Percentiles rank a stretch among this genome's conserved stretches.
phyloP scores from a whole-genome alignment of 2,888 invertebrate genomes.

The Leucoma salicis region DNA sequence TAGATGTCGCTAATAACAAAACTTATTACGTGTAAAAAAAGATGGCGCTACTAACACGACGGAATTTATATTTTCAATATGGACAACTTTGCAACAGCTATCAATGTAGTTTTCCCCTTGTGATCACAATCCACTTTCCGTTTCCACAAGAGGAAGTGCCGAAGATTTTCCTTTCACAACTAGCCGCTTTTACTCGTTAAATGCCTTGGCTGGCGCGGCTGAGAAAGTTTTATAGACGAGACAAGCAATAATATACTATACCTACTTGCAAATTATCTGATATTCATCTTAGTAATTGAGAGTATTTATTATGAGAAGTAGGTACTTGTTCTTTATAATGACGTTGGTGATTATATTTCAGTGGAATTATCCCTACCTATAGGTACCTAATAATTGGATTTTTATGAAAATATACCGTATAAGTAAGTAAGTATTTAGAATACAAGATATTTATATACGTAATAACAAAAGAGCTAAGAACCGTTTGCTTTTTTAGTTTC shows the following conservation, averaged over 20 bases:
- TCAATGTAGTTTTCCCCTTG: conserved; percentile 66
- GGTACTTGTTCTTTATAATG: too few species aligned
- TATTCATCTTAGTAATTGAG: too few species aligned
- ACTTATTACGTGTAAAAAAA: conserved; percentile 22
- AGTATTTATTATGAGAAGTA: too few species aligned
- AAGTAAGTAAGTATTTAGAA: too few species aligned
- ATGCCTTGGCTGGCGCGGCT: conserved; percentile 26
- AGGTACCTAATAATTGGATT: too few species aligned
- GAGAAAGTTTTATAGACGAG: conserved; percentile 52
- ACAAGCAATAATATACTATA: conserved; percentile 4
- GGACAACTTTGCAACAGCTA: conserved; percentile 11
- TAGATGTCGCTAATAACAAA: conserved; percentile 43
- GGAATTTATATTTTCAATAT: conserved; percentile 10
- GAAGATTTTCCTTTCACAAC: conserved; percentile 71
- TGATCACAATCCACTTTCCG: conserved; percentile 70
- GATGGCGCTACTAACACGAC: conserved; percentile 46
- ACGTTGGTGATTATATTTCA: too few species aligned
- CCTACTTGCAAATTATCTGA: too few species aligned
- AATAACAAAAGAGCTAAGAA: too few species aligned
- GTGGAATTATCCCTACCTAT: too few species aligned
- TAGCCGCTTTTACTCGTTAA: conserved; percentile 66
- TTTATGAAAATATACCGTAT: too few species aligned
- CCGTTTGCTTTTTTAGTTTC: too few species aligned
- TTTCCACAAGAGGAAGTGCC: conserved; percentile 77
- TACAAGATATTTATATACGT: too few species aligned